Evolutionary conservation across 1,140 invertebrate species (phyloP).

Genomic region (Trichomalopsis sarcophagae): DNA sequence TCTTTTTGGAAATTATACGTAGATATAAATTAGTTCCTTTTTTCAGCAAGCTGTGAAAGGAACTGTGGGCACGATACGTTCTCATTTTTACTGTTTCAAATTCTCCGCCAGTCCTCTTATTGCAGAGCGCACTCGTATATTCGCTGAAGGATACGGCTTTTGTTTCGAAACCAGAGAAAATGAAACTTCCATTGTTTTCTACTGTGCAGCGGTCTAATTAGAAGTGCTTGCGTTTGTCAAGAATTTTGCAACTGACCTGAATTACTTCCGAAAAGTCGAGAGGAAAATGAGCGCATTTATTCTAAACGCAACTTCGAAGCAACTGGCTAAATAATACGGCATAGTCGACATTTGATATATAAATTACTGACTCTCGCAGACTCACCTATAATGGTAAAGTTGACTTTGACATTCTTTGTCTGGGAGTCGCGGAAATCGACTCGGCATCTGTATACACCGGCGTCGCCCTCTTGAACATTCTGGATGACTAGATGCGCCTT

Average conservation of each 20-base stretch:
- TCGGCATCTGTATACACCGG: constrained; percentile 89
- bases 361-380: constrained; percentile 54
- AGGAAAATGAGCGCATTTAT: not conserved
- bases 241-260: not conserved
- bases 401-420: constrained; percentile 89
- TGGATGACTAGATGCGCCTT: constrained; percentile 85
- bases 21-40: not conserved
- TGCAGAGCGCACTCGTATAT: not conserved
- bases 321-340: too few species aligned
- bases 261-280: not conserved
- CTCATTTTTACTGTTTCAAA: not conserved
- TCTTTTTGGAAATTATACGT: not conserved
- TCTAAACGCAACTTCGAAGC: not conserved
- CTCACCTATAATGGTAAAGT: constrained; percentile 91
- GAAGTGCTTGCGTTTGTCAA: not conserved
- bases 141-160: constrained; percentile 7
- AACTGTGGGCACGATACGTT: not conserved
- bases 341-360: constrained; percentile 26
- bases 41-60: not conserved
- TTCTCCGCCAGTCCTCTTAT: not conserved
- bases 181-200: constrained; percentile 12
- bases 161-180: not conserved
- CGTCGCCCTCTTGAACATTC: constrained; percentile 83
- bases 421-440: constrained; percentile 92
- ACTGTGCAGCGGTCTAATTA: not conserved